phyloP scores from a whole-genome alignment of 2,888 invertebrate genomes.

The Pilophorus perplexus region DNA sequence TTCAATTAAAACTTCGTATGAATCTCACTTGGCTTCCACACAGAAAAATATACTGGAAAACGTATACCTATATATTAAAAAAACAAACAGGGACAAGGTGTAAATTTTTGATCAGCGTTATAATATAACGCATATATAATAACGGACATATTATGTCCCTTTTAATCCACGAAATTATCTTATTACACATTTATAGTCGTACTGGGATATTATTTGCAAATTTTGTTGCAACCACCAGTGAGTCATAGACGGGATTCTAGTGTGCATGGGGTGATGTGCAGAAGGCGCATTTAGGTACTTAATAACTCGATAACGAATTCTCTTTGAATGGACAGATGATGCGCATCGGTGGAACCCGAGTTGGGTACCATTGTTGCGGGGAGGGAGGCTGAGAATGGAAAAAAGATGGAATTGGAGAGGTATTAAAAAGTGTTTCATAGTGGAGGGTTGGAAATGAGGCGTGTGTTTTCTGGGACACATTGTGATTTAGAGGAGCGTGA shows the following conservation, averaged over 20 bases:
- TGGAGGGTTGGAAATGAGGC: constrained; percentile 36
- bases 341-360: constrained; percentile 16
- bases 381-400: constrained; percentile 2
- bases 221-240: too few species aligned
- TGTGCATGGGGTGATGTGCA: not conserved
- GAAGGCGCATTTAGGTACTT: not conserved
- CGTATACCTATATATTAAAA: too few species aligned
- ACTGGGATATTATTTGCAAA: too few species aligned
- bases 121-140: too few species aligned
- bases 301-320: constrained; percentile 32
- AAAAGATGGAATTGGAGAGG: constrained; percentile 40
- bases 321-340: constrained; percentile 34
- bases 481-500: constrained; percentile 41
- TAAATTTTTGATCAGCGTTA: too few species aligned
- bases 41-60: too few species aligned
- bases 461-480: constrained; percentile 39
- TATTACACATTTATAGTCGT: too few species aligned
- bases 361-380: constrained; percentile 1
- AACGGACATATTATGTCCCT: too few species aligned
- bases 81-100: too few species aligned
- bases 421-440: constrained; percentile 28
- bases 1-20: too few species aligned
- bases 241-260: constrained; percentile 9
- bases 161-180: too few species aligned
- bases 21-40: too few species aligned